These are phyloP conservation scores for Tupiocoris notatus DNA, from an alignment of 2,888 invertebrate genomes.

Conservation along the genomic window DNA sequence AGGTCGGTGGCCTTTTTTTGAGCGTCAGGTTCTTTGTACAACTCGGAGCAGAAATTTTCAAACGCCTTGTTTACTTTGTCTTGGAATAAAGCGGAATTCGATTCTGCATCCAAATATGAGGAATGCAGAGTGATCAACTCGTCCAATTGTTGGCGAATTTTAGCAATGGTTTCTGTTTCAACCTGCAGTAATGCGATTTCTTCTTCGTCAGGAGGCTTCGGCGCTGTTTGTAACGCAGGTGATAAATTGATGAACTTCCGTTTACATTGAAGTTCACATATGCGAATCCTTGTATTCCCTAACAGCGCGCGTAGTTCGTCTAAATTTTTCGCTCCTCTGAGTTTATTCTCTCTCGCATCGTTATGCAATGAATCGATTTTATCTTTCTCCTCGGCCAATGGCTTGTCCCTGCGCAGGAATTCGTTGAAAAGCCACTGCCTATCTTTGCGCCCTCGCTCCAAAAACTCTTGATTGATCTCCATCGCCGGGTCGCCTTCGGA, in stretches of 20 bases:
- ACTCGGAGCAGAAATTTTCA: neutral
- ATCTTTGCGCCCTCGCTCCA: slow-evolving; percentile 16
- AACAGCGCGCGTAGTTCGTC: slow-evolving; percentile 11
- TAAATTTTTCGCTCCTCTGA: neutral
- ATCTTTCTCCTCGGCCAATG: slow-evolving; percentile 12
- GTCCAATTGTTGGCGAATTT: neutral
- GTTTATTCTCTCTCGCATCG: neutral
- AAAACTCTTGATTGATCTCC: neutral
- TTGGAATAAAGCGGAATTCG: neutral
- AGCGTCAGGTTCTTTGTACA: neutral
- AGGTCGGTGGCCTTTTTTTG: neutral
- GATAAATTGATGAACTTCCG: neutral
- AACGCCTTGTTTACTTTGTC: neutral
- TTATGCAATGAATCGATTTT: neutral
- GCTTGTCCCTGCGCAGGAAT: slow-evolving; percentile 14
- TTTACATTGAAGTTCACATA: slow-evolving; percentile 5
- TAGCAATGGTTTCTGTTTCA: neutral
- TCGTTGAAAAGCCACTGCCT: slow-evolving; percentile 16
- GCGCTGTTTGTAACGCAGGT: neutral
- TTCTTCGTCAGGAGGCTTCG: neutral
- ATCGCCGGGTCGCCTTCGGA: neutral
- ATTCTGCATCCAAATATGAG: neutral
- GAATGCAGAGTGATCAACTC: slow-evolving; percentile 8
- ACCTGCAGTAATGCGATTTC: slow-evolving; percentile 2
- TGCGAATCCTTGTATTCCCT: neutral